These are phyloP conservation scores for Troglohyphantes excavatus DNA, from an alignment of 2,888 invertebrate species.

Conservation along the genomic window DNA sequence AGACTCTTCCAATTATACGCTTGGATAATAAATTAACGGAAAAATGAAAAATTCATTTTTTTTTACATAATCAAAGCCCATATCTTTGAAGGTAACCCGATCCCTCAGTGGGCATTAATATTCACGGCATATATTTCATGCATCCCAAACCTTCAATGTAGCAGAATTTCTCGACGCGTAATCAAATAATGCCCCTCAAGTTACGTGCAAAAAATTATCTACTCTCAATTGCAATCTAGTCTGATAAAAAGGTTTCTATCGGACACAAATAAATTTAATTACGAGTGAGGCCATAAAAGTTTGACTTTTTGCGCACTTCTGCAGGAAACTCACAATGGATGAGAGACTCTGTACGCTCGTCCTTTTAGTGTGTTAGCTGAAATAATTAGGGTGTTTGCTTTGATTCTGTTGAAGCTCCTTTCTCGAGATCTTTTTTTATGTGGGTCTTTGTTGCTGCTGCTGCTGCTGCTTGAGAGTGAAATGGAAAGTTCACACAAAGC, in stretches of 20 bases:
- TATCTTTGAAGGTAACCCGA: neutral
- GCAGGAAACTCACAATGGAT: constrained; percentile 17
- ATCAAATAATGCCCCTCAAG: constrained; percentile 29
- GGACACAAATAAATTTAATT: constrained; percentile 60
- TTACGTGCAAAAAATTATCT: constrained; percentile 2
- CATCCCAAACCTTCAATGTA: constrained; percentile 29
- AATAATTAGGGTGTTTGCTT: constrained; percentile 63
- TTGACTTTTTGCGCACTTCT: constrained; percentile 42
- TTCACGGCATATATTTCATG: constrained; percentile 29
- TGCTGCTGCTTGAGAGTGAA: neutral
- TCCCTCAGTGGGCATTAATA: constrained; percentile 35
- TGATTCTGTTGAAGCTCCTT: constrained; percentile 27
- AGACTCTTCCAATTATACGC: no score
- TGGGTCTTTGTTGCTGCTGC: neutral
- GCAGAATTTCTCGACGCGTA: constrained; percentile 28
- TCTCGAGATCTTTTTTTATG: constrained; percentile 20
- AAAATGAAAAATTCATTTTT: no score
- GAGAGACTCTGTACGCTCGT: constrained; percentile 37
- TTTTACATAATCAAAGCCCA: no score
- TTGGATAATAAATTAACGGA: no score
- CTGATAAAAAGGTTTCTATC: constrained; percentile 26
- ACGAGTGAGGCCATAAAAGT: constrained; percentile 35
- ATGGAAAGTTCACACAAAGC: constrained; percentile 21
- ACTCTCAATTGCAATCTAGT: neutral
- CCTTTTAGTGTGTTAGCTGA: constrained; percentile 46